Base-by-base conservation (phyloP, 2,888 invertebrate genomes). In the Drosophila conformis region DNA sequence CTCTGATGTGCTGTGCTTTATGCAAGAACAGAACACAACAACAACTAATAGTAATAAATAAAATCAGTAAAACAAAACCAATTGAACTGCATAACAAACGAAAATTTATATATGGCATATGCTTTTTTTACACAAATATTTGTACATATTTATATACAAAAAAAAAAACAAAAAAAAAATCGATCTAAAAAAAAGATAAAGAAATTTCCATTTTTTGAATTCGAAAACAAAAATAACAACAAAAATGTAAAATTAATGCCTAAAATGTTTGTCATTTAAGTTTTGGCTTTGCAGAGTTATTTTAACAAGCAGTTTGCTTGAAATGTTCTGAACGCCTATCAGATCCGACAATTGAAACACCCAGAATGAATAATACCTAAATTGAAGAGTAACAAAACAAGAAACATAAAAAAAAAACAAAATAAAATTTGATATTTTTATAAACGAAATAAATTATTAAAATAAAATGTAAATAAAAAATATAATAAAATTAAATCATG, bases 391-490 rank as follows among this genome's bases (percentile, higher is more conserved):
- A 69, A 33, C 38, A 67, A 70, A 73, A 70, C 1, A 31, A 42
- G 8, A 18, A 54, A 59, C 21, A 54, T 40, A 67, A 54, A 53
- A 68, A 4, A 31, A 68, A 31, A 68, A 42, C 42, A 60, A 70
- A 78, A 78, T 42, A 70, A 77, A 70, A 89, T 90, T 89, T 90
- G 89, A 90, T 90, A 90, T 90, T 90, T 90, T 89, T 90, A 90
- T 90, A 90, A 86, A 86, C 76, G 75, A 75, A 81, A 77, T 77
- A 84, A 81, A 83, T 78, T 77, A 78, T 62, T 69, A 31, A 76
- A 77, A 73, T 78, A 67, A 67, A 72, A 69, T 88, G 87, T 90
- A 82, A 80, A 78, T 82, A 85, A 80, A 76, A 63, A 52, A 49
- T 74, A 63, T 56, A 72, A 78, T 78, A 71, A 73, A 78, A 80